phyloP scores from a whole-genome alignment of 2,888 invertebrate genomes.

The Pachydiplax longipennis region DNA sequence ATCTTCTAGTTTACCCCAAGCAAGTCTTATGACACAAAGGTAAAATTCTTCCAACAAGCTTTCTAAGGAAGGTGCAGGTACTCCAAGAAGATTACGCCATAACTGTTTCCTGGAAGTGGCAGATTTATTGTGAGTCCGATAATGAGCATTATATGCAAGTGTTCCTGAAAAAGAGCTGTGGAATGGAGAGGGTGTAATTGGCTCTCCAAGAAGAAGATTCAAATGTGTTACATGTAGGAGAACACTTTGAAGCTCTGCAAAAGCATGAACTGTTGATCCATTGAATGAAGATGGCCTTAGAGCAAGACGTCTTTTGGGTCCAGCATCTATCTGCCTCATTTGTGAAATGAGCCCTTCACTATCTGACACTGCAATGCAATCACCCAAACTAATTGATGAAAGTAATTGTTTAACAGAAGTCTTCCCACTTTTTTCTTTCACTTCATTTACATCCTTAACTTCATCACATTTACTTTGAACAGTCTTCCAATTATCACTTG shows the following conservation, averaged over 20 bases:
- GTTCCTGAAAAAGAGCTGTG: constrained; percentile 77
- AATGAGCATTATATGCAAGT: constrained; percentile 76
- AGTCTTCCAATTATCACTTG: too few species aligned
- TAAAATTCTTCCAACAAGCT: constrained; percentile 12
- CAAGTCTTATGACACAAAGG: constrained; percentile 48
- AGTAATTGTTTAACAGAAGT: not conserved
- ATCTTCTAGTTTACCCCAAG: constrained; percentile 41
- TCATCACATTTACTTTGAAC: not conserved
- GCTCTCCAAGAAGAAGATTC: constrained; percentile 70
- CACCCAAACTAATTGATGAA: not conserved
- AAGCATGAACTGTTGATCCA: constrained; percentile 65
- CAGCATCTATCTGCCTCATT: constrained; percentile 2
- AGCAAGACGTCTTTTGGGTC: not conserved
- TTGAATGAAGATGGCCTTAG: not conserved
- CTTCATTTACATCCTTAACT: not conserved
- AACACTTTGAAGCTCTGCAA: constrained; percentile 73
- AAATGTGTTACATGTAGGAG: constrained; percentile 67
- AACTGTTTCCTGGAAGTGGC: constrained; percentile 64
- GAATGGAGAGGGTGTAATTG: constrained; percentile 66
- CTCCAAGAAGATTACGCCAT: constrained; percentile 55
- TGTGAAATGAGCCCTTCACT: not conserved
- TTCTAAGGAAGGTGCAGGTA: not conserved
- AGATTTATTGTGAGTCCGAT: constrained; percentile 66
- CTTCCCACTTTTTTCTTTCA: not conserved
- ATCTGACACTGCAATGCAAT: not conserved